Percentiles rank a stretch among this genome's conserved stretches.
These are phyloP conservation scores for Andrena dorsata DNA, from an alignment of 2,888 invertebrate genomes.

Conservation along the genomic window DNA sequence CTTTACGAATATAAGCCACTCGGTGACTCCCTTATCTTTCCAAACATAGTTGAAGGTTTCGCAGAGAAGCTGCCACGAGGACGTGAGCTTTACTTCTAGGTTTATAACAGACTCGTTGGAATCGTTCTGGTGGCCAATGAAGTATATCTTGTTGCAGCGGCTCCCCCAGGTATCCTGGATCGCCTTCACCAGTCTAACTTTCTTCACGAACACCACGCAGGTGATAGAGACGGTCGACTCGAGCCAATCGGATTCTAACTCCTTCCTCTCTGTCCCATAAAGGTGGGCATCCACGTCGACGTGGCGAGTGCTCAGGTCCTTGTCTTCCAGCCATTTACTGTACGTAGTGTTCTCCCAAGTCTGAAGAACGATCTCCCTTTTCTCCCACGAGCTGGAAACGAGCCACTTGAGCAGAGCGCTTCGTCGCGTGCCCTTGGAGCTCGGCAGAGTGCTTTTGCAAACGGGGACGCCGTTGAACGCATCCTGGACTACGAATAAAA, in stretches of 20 bases:
- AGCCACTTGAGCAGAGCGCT: constrained; percentile 22
- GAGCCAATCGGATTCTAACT: constrained; percentile 79
- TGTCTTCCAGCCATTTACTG: constrained; percentile 72
- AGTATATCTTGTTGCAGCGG: constrained; percentile 82
- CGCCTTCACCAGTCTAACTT: constrained; percentile 83
- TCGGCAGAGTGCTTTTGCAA: background rate
- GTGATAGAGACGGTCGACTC: constrained; percentile 82
- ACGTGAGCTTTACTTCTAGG: constrained; percentile 77
- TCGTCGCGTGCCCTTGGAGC: background rate
- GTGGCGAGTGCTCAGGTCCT: constrained; percentile 57
- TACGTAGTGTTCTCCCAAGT: constrained; percentile 66
- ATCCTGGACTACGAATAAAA: constrained; percentile 41
- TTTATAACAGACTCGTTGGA: constrained; percentile 73
- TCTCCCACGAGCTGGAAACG: background rate
- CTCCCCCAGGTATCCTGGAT: constrained; percentile 84
- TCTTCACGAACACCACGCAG: constrained; percentile 85
- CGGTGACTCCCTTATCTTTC: constrained; percentile 64
- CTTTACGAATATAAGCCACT: constrained; percentile 87
- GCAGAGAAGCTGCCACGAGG: constrained; percentile 85
- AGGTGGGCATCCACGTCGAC: constrained; percentile 75
- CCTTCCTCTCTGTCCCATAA: constrained; percentile 64
- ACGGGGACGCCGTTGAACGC: background rate
- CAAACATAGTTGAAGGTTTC: constrained; percentile 83
- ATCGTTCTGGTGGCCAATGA: constrained; percentile 78
- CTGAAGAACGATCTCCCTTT: constrained; percentile 41